Percentiles rank a stretch among this genome's conserved stretches.
These are phyloP conservation scores for Holothuria scabra DNA, from an alignment of 53 echinoderm and acorn worm species.

Conservation along the genomic window DNA sequence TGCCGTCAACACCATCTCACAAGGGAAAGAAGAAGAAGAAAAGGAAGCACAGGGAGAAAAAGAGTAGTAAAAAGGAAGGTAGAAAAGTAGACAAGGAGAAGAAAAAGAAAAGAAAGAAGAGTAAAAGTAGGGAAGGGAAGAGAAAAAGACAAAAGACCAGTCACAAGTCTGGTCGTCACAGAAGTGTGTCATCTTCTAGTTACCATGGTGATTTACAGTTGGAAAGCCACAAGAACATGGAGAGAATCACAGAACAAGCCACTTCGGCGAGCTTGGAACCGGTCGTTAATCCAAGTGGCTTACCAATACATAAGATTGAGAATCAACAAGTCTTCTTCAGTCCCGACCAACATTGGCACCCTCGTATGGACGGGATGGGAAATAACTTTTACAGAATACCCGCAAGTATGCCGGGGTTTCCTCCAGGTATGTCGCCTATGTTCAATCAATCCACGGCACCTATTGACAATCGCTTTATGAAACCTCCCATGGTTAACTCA, in stretches of 20 bases:
- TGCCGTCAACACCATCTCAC: slow-evolving; percentile 13
- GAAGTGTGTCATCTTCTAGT: slow-evolving; percentile 8
- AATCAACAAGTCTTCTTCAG: slow-evolving; percentile 28
- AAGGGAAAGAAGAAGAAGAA: slow-evolving; percentile 47
- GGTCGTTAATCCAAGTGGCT: slow-evolving; percentile 21
- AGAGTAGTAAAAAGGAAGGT: slow-evolving; percentile 61
- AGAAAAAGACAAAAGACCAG: slow-evolving; percentile 60
- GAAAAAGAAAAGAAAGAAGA: slow-evolving; percentile 69
- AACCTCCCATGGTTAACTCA: slow-evolving; percentile 14
- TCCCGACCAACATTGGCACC: not conserved
- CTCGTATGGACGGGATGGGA: slow-evolving; percentile 7
- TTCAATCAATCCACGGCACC: not conserved
- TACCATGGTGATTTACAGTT: not conserved
- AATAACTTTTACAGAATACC: not conserved
- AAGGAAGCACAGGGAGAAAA: slow-evolving; percentile 68
- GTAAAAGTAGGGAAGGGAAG: slow-evolving; percentile 48
- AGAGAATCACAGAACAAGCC: slow-evolving; percentile 7
- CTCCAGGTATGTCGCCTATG: not conserved
- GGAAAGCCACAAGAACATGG: slow-evolving; percentile 9
- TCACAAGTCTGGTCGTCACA: slow-evolving; percentile 39
- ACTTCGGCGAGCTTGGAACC: slow-evolving; percentile 25
- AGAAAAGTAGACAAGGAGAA: slow-evolving; percentile 71
- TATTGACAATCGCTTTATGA: slow-evolving; percentile 14
- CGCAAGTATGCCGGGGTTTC: too few relatives aligned
- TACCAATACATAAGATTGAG: slow-evolving; percentile 31